Percentiles rank a stretch among this genome's conserved stretches.
Evolutionary conservation across 2,113 vertebrate genomes (phyloP).

Genomic region (Scomber scombrus): DNA sequence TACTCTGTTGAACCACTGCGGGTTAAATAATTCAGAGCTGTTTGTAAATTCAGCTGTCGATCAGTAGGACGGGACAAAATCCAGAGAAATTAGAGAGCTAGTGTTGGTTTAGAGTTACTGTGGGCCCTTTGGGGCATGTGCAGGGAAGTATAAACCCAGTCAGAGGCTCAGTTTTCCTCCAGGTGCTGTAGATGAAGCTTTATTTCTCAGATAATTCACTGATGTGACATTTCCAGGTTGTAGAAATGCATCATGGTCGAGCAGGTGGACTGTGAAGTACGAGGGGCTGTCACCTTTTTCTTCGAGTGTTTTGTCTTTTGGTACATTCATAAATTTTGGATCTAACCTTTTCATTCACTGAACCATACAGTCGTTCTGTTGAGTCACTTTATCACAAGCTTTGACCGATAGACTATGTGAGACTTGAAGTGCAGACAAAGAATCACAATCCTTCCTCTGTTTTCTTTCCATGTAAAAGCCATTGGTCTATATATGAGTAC

Average conservation of each 20-base stretch:
- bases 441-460: too few species aligned
- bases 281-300: neutral
- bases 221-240: slow-evolving; percentile 5
- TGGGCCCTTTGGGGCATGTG: slow-evolving; percentile 17
- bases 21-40: slow-evolving; percentile 79
- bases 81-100: slow-evolving; percentile 63
- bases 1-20: slow-evolving; percentile 38
- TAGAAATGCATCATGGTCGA: neutral
- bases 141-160: neutral
- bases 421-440: neutral
- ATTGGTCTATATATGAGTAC: neutral
- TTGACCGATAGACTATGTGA: neutral
- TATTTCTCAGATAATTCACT: slow-evolving; percentile 25
- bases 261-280: neutral
- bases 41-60: slow-evolving; percentile 76
- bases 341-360: neutral
- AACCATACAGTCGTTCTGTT: neutral
- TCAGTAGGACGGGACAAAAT: slow-evolving; percentile 44
- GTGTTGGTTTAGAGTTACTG: slow-evolving; percentile 60
- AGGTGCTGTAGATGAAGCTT: slow-evolving; percentile 1
- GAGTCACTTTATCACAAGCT: neutral
- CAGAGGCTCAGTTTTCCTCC: slow-evolving; percentile 33
- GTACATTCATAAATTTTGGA: neutral
- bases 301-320: neutral
- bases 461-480: neutral